phyloP scores from a whole-genome alignment of 1,140 invertebrate species.

The Arion vulgaris region DNA sequence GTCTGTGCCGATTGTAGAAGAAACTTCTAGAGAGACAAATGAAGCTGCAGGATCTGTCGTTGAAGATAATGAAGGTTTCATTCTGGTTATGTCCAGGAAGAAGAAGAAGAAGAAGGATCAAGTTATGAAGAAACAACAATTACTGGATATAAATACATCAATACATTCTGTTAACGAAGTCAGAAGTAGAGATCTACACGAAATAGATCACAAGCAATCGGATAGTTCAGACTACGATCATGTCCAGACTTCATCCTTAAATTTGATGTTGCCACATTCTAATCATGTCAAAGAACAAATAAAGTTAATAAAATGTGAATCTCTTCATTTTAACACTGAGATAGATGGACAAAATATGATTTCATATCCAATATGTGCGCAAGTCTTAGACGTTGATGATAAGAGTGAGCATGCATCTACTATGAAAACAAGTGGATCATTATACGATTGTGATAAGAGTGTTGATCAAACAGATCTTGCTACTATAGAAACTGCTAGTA shows the following conservation, averaged over 20 bases:
- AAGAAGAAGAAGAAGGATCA: conserved; percentile 13
- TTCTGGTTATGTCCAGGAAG: background rate
- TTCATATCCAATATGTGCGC: background rate
- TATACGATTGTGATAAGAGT: too few relatives aligned
- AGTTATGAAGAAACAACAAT: too few relatives aligned
- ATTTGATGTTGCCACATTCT: background rate
- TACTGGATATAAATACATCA: background rate
- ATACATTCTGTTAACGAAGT: background rate
- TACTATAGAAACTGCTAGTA: background rate
- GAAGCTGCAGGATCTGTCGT: background rate
- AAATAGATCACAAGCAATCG: too few relatives aligned
- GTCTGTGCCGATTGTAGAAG: background rate
- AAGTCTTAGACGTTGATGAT: background rate
- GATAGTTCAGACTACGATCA: too few relatives aligned
- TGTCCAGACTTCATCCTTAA: background rate
- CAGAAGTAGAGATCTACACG: background rate
- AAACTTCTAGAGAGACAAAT: background rate
- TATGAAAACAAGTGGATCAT: background rate
- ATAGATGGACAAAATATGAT: background rate
- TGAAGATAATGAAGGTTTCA: conserved; percentile 9
- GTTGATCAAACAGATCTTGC: too few relatives aligned
- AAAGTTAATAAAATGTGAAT: too few relatives aligned
- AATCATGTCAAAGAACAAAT: too few relatives aligned
- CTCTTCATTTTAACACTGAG: background rate
- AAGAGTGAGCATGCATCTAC: background rate